Base-by-base conservation (phyloP, 2,888 invertebrate species). In the Brachyopa scutellaris region DNA sequence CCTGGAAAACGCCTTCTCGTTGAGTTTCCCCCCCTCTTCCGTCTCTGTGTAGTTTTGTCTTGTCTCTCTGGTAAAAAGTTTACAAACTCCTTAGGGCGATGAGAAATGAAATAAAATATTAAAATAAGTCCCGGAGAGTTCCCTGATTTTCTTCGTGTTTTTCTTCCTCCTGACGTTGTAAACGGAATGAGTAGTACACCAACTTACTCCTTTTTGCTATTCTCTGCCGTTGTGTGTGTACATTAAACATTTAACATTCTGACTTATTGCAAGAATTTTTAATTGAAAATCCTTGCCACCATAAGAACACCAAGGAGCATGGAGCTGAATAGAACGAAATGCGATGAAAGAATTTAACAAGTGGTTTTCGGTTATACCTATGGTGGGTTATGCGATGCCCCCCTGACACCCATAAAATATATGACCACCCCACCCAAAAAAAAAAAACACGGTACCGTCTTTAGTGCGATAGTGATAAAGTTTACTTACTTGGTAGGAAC, bases 211-310 rank as follows among this genome's bases (percentile, higher is more conserved):
- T 42, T 61, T 49, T 13, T n/a, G n/a, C n/a, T n/a, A n/a, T n/a
- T n/a, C n/a, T n/a, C 9, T 29, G 26, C 21, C 29, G 42, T 7
- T 57, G 42, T n/a, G 55, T 57, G 69, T 64, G 70, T 69, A 53
- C 76, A 76, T 64, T 76, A 66, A 82, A 77, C 57, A 70, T 77
- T 82, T 77, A 72, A 77, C 82, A 82, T 82, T 77, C 82, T 82
- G 77, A 82, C 82, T 82, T 82, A 82, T 82, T 82, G 66, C 82
- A 61, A 59, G 82, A 82, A 82, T 82, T 82, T 82, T 77, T 82
- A 82, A 82, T 82, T 82, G 82, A 72, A 82, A 82, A 77, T 77
- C 77, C 72, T 61, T 64, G 38, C 59, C 57, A 62, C 70, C 59
- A 64, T 33, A 36, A 42, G n/a, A 19, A 59, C 55, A 36, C 55